Conservation (phyloP, 2,888 invertebrate species). For the Ecliptopera silaceata region DNA sequence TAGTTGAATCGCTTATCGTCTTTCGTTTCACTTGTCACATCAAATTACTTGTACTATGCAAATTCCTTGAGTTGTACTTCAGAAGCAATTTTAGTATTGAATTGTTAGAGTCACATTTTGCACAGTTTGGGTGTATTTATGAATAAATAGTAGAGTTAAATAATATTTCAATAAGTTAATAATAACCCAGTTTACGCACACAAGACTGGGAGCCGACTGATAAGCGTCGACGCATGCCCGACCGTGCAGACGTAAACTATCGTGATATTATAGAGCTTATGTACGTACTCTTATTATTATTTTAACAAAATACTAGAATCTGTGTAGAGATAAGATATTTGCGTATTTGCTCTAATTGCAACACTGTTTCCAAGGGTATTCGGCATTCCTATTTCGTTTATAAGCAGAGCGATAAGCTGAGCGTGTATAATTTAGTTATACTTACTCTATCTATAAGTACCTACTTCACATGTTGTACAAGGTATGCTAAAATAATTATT, state of each 20-base stretch:
- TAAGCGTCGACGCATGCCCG: conserved; percentile 61
- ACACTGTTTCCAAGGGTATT: conserved; percentile 26
- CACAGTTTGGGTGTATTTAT: not conserved
- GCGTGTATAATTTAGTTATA: not conserved
- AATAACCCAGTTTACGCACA: conserved; percentile 33
- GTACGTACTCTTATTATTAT: conserved; percentile 38
- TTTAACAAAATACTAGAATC: conserved; percentile 30
- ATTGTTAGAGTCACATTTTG: conserved; percentile 2
- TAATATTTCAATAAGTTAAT: conserved; percentile 12
- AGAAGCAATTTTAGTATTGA: not conserved
- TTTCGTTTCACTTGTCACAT: conserved; percentile 22
- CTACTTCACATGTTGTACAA: too few relatives aligned
- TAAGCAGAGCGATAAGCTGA: not conserved
- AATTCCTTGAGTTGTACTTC: conserved; percentile 5
- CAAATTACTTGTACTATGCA: conserved; percentile 22
- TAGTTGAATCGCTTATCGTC: conserved; percentile 17
- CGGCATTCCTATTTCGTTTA: not conserved
- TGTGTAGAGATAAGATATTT: conserved; percentile 33
- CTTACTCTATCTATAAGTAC: too few relatives aligned
- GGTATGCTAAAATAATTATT: too few relatives aligned
- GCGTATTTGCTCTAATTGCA: conserved; percentile 29
- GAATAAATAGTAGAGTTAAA: not conserved
- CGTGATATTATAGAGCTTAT: conserved; percentile 38
- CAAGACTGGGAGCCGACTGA: conserved; percentile 64
- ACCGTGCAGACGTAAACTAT: conserved; percentile 46